Conservation (phyloP, 2,888 invertebrate genomes). For the Chymomyza procnemis region DNA sequence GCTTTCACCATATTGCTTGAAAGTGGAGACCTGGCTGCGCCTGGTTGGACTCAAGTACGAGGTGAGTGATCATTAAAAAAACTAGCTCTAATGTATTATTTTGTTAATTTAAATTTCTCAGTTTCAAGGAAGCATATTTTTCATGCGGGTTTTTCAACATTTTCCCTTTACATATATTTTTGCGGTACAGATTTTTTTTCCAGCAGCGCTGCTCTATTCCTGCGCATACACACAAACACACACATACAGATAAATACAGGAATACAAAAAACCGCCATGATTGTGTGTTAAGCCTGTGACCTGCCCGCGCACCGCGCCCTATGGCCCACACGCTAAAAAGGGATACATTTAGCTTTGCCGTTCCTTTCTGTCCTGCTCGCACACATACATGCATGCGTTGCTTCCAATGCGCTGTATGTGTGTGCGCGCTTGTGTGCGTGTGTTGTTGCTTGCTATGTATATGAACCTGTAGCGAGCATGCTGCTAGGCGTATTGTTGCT, state of each 20-base stretch:
- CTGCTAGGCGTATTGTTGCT: constrained; percentile 45
- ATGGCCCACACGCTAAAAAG: constrained; percentile 50
- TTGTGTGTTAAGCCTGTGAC: constrained; percentile 56
- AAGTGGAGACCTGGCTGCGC: constrained; percentile 97
- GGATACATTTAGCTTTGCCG: constrained; percentile 67
- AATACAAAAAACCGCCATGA: constrained; percentile 62
- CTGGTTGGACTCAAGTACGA: constrained; percentile 95
- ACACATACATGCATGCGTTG: constrained; percentile 21
- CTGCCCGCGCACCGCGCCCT: constrained; percentile 49
- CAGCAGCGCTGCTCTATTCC: constrained; percentile 9
- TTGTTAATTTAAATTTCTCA: constrained; percentile 22
- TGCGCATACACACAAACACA: constrained; percentile 36
- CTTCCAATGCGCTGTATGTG: constrained; percentile 40
- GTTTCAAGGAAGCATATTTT: constrained; percentile 14
- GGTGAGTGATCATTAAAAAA: constrained; percentile 81
- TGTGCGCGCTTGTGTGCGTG: constrained; percentile 24
- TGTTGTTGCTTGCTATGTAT: constrained; percentile 11
- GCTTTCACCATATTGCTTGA: constrained; percentile 94
- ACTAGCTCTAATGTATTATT: constrained; percentile 1
- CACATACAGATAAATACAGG: constrained; percentile 18
- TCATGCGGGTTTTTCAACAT: constrained; percentile 38
- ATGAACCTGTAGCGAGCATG: constrained; percentile 67
- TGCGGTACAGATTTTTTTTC: constrained; percentile 71
- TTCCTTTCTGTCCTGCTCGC: constrained; percentile 47
- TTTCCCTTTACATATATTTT: constrained; percentile 41